Conservation (phyloP, 1,140 invertebrate genomes). For the Pseudomyrmex cubaensis region DNA sequence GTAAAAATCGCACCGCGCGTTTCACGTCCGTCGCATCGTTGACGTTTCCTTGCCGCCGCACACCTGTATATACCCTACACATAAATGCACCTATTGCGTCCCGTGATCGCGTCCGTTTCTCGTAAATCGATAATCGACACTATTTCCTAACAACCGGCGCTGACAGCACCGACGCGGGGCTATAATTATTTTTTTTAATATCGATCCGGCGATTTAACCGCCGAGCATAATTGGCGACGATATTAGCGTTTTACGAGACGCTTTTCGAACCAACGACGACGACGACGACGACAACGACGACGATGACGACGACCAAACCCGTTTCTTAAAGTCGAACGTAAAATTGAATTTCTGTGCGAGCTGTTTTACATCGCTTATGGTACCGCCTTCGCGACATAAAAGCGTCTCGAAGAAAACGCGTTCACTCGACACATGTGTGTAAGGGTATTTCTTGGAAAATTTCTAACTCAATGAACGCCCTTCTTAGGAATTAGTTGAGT, state of each 20-base stretch:
- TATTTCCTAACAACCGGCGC: not conserved
- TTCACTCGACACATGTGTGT: constrained; percentile 1
- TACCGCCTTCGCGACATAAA: constrained; percentile 42
- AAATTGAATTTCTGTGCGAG: constrained; percentile 52
- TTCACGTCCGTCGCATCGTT: constrained; percentile 76
- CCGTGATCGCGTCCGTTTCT: constrained; percentile 46
- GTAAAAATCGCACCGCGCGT: constrained; percentile 69
- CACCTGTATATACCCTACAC: constrained; percentile 36
- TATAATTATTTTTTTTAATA: constrained; percentile 54
- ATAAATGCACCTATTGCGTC: constrained; percentile 24
- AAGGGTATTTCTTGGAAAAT: not conserved
- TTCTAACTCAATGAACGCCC: constrained; percentile 32
- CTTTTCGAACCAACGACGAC: not conserved
- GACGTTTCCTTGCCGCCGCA: constrained; percentile 73
- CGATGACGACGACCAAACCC: constrained; percentile 24
- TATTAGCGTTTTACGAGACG: constrained; percentile 42
- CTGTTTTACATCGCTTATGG: constrained; percentile 58
- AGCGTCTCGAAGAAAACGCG: constrained; percentile 43
- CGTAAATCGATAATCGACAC: constrained; percentile 58
- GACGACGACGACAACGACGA: no score
- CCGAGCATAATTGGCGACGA: constrained; percentile 47
- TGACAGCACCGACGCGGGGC: not conserved
- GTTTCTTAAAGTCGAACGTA: constrained; percentile 57
- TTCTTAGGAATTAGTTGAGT: constrained; percentile 5
- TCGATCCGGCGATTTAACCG: constrained; percentile 27